Base-by-base conservation (phyloP, 2,888 invertebrate genomes). In the Brachypalpus laphriformis region DNA sequence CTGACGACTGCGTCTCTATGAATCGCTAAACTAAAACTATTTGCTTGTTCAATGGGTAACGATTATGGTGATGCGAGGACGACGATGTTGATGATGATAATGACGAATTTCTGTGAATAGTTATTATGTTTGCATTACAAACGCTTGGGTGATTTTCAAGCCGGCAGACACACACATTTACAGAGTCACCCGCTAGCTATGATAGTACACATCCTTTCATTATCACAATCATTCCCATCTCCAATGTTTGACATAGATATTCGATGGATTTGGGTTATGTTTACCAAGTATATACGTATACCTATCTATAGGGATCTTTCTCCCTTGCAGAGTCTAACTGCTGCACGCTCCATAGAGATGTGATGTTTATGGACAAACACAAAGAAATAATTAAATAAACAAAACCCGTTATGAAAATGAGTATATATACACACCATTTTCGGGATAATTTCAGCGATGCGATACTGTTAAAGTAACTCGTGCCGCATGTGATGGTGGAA, bases 321-420 rank as follows among this genome's bases (percentile, higher is more conserved):
- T 3, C 25, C 5, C 25, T 25, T n/a, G n/a, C 7, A 20, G 3
- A 18, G 20, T 42, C 8, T 49, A n/a, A 16, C 22, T 16, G n/a
- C 28, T 14, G 28, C 16, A 28, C 14, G 54, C 40, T 45, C 31
- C 56, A 6, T 20, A 51, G 37, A 14, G 49, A 49, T 72, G 57
- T 51, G 1, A 72, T 66, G 66, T 80, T 80, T 72, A 72, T 72
- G 56, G 54, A 40, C 72, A 80, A 80, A 80, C 72, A 72, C 65
- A 77, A 66, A 61, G 77, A 77, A 66, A 77, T 77, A 77, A 82
- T 77, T 82, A 77, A 82, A 77, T 82, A 82, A 66, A 82, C 82
- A 77, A 37, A 61, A 16, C 51, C 59, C 59, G 40, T 63, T 75
- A 49, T 63, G 51, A 16, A 31, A 56, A 40, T 18, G 37, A 4